Evolutionary conservation across 2,888 invertebrate genomes (phyloP).

Genomic region (Cheilosia pagana): DNA sequence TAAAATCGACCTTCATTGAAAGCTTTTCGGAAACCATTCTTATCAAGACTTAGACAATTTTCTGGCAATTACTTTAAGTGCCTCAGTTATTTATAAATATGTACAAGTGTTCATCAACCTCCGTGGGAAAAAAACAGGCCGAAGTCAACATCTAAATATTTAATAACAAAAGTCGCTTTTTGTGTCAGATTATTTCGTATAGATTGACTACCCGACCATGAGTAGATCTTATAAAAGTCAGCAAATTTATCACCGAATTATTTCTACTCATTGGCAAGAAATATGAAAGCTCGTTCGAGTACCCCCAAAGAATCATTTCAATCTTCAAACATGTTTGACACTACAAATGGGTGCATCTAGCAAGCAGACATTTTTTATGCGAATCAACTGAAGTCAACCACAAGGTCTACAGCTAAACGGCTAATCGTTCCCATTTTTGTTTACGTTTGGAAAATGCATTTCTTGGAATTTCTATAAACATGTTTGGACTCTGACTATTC

Average conservation of each 20-base stretch:
- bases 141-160: neutral
- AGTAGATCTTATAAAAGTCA: neutral
- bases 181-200: neutral
- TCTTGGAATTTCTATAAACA: slow-evolving; percentile 14
- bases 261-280: neutral
- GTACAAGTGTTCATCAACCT: neutral
- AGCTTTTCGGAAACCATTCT: too few relatives aligned
- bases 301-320: neutral
- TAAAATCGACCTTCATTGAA: too few relatives aligned
- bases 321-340: slow-evolving; percentile 18
- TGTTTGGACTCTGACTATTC: slow-evolving; percentile 20
- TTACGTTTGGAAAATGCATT: slow-evolving; percentile 20
- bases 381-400: slow-evolving; percentile 15
- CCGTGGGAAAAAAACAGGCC: neutral
- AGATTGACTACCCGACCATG: neutral
- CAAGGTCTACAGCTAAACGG: slow-evolving; percentile 8
- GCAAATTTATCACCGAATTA: neutral
- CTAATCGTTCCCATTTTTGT: slow-evolving; percentile 13
- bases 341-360: neutral
- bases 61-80: too few relatives aligned
- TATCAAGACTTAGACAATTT: too few relatives aligned
- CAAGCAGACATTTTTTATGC: neutral
- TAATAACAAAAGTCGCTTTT: neutral
- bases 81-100: neutral
- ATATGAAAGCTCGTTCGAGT: neutral